Conservation (phyloP, 2,113 vertebrate genomes). For the Diphyllodes magnificus region DNA sequence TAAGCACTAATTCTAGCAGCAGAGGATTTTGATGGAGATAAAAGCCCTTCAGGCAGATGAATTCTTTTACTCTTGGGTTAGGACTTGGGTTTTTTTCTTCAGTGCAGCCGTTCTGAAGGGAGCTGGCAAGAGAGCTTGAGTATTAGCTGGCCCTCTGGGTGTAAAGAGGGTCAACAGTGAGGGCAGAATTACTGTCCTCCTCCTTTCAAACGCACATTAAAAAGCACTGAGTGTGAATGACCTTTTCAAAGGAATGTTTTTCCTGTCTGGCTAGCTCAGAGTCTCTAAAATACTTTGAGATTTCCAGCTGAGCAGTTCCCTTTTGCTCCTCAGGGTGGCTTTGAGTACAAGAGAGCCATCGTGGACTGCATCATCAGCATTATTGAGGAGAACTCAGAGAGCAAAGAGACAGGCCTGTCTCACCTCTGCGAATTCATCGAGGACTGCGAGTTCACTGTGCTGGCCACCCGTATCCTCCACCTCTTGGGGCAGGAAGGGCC, state of each 20-base stretch:
- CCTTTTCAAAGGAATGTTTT: not conserved
- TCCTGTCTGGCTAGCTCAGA: not conserved
- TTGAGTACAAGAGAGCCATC: slow-evolving; percentile 81
- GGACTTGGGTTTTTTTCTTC: not conserved
- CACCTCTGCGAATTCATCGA: slow-evolving; percentile 82
- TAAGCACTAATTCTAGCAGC: not conserved
- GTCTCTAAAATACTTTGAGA: not conserved
- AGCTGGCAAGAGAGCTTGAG: not conserved
- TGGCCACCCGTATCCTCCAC: slow-evolving; percentile 81
- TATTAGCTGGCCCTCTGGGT: not conserved
- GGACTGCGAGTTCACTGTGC: slow-evolving; percentile 81
- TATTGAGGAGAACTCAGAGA: slow-evolving; percentile 81
- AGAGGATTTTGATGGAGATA: not conserved
- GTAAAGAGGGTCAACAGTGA: not conserved
- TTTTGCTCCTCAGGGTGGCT: slow-evolving; percentile 70
- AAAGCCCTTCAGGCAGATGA: not conserved
- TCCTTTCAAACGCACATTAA: not conserved
- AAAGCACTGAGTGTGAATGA: not conserved
- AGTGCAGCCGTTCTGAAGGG: not conserved
- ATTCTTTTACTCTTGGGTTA: not conserved
- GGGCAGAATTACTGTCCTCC: not conserved
- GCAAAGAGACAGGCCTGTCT: slow-evolving; percentile 80
- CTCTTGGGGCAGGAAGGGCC: slow-evolving; percentile 80
- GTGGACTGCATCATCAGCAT: slow-evolving; percentile 84
- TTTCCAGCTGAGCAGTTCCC: not conserved